Evolutionary conservation across 2,888 invertebrate genomes (phyloP).

Genomic region (Ceratothoa steindachneri): DNA sequence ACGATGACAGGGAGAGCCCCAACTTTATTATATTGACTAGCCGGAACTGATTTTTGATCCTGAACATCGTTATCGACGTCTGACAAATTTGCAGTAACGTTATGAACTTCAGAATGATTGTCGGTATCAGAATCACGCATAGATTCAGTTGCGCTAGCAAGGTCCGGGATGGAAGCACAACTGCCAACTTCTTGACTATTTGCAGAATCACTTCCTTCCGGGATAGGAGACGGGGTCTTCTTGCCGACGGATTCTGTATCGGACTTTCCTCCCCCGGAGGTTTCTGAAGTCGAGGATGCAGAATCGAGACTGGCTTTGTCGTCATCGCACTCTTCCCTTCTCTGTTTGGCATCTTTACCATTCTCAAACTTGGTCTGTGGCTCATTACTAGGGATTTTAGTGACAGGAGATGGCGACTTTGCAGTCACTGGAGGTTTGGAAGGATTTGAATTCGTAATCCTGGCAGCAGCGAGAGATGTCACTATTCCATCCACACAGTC

Average conservation of each 20-base stretch:
- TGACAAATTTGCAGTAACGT: conserved; percentile 39
- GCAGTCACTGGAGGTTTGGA: background rate
- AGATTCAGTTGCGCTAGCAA: conserved; percentile 44
- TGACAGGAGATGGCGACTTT: background rate
- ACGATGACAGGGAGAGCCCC: conserved; percentile 37
- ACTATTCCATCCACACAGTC: conserved; percentile 9
- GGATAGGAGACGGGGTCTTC: conserved; percentile 44
- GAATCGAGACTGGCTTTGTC: conserved; percentile 41
- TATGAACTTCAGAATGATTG: conserved; percentile 40
- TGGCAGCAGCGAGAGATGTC: background rate
- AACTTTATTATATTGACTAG: conserved; percentile 24
- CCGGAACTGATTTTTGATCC: conserved; percentile 15
- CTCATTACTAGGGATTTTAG: background rate
- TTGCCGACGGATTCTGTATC: conserved; percentile 44
- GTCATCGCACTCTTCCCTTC: conserved; percentile 30
- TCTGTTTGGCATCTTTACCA: conserved; percentile 10
- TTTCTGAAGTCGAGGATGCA: conserved; percentile 34
- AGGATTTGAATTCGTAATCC: conserved; percentile 9
- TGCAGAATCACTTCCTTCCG: conserved; percentile 38
- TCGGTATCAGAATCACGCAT: conserved; percentile 47
- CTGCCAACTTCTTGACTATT: conserved; percentile 41
- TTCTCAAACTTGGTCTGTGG: conserved; percentile 14
- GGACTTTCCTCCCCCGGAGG: conserved; percentile 41
- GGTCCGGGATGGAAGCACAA: conserved; percentile 42
- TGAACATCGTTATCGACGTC: conserved; percentile 38